Percentiles rank a stretch among this genome's conserved stretches.
Evolutionary conservation across 2,797 vertebrate genomes (phyloP).

Genomic region (Uromys caudimaculatus): DNA sequence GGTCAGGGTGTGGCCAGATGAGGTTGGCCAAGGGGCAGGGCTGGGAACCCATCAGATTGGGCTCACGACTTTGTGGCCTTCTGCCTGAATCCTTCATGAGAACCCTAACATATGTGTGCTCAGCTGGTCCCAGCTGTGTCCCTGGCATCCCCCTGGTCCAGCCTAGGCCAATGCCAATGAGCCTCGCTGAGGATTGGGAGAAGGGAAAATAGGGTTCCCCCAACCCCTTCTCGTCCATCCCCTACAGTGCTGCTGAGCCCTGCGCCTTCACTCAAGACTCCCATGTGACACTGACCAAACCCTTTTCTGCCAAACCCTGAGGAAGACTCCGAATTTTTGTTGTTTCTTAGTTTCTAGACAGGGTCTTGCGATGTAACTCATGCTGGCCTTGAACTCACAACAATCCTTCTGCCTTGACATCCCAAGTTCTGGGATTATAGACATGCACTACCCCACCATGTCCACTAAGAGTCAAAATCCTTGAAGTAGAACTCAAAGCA

Average conservation of each 20-base stretch:
- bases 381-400: not conserved
- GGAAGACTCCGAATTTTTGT: not conserved
- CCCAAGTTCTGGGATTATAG: not conserved
- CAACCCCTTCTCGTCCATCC: not conserved
- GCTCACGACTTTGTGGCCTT: not conserved
- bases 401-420: not conserved
- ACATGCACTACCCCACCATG: no score
- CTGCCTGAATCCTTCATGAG: not conserved
- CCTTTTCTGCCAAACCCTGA: not conserved
- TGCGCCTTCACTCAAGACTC: not conserved
- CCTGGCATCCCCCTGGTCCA: not conserved
- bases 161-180: not conserved
- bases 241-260: not conserved
- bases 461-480: not conserved
- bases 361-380: not conserved
- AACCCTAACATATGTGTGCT: not conserved
- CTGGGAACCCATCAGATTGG: not conserved
- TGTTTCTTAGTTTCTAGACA: not conserved
- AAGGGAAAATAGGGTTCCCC: not conserved
- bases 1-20: slow-evolving; percentile 86
- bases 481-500: not conserved
- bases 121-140: not conserved
- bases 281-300: not conserved
- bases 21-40: not conserved
- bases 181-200: not conserved